phyloP scores from a whole-genome alignment of 2,113 vertebrate species.

The Heterotilapia buettikoferi region DNA sequence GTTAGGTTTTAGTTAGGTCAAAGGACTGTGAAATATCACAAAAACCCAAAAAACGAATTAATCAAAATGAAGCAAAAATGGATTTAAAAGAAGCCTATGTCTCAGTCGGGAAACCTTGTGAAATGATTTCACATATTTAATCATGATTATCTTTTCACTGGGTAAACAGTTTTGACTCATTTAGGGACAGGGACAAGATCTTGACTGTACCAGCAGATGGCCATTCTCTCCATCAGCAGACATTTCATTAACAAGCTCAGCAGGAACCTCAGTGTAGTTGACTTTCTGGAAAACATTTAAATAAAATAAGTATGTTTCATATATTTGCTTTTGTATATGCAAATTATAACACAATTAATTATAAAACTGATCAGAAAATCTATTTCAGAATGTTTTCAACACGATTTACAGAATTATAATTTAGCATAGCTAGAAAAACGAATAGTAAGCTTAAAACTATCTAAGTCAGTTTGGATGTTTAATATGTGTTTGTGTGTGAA shows the following conservation, averaged over 20 bases:
- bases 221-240: not conserved
- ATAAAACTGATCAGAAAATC: not conserved
- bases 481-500: not conserved
- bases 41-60: not conserved
- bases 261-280: rapidly evolving
- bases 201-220: not conserved
- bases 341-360: not conserved
- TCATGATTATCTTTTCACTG: not conserved
- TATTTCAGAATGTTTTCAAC: not conserved
- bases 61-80: not conserved
- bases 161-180: not conserved
- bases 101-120: not conserved
- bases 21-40: not conserved
- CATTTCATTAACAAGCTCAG: not conserved
- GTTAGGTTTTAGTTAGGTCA: not conserved
- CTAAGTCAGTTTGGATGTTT: not conserved
- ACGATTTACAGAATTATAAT: not conserved
- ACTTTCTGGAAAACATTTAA: not conserved
- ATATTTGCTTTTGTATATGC: not conserved
- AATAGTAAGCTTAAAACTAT: not conserved
- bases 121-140: not conserved
- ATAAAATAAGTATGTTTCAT: not conserved
- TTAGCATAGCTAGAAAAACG: not conserved
- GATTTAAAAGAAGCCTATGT: not conserved
- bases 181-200: not conserved